phyloP scores from a whole-genome alignment of 2,113 vertebrate species.

The Pseudorectes ferrugineus region DNA sequence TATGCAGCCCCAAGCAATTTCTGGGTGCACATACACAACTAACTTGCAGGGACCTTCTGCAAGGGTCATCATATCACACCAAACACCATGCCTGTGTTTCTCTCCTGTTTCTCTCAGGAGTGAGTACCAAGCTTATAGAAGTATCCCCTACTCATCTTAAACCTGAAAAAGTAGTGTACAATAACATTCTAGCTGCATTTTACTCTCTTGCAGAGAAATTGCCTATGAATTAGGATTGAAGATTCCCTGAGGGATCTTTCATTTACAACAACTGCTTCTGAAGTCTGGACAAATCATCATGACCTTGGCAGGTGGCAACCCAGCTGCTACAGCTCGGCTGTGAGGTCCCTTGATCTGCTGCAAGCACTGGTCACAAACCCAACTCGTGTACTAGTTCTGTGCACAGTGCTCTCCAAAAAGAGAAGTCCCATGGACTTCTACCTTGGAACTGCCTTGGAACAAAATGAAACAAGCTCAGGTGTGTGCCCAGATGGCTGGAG shows the following conservation, averaged over 20 bases:
- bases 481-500: accelerated
- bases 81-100: not conserved
- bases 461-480: not conserved
- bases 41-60: not conserved
- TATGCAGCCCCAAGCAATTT: not conserved
- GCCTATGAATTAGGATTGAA: not conserved
- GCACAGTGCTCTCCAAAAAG: not conserved
- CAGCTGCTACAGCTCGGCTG: accelerated
- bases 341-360: accelerated
- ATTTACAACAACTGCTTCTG: not conserved
- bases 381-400: accelerated
- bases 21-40: not conserved
- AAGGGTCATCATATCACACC: not conserved
- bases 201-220: not conserved
- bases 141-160: not conserved
- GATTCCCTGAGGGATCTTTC: not conserved
- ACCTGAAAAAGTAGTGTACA: not conserved
- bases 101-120: not conserved
- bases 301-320: no score
- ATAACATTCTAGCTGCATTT: not conserved
- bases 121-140: not conserved
- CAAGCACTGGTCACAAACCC: not conserved
- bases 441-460: not conserved
- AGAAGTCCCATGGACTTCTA: not conserved
- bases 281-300: not conserved